Evolutionary conservation across 1,140 invertebrate species (phyloP).

Genomic region (Leptoteleia sp.): DNA sequence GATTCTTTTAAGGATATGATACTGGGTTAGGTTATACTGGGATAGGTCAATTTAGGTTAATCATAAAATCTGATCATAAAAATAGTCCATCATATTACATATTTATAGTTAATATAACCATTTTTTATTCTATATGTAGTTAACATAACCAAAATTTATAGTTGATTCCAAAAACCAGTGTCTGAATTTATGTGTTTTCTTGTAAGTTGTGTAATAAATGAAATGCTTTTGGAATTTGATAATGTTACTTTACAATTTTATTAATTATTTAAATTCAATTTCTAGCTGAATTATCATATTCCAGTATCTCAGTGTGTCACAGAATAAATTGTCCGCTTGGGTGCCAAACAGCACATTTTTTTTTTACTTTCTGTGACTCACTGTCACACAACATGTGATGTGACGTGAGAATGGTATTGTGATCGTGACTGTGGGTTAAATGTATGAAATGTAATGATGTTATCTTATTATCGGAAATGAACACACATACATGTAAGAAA

Average conservation of each 20-base stretch:
- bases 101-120: no score
- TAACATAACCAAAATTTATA: no score
- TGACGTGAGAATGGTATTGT: slow-evolving; percentile 30
- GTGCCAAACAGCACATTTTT: slow-evolving; percentile 15
- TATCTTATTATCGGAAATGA: slow-evolving; percentile 60
- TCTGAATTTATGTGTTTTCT: no score
- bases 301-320: slow-evolving; percentile 15
- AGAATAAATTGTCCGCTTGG: slow-evolving; percentile 7
- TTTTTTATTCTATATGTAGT: no score
- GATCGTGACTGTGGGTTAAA: slow-evolving; percentile 38
- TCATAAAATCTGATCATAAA: no score
- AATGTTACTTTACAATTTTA: slow-evolving; percentile 7
- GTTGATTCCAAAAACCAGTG: no score
- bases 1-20: no score
- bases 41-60: no score
- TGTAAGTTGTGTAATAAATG: no score
- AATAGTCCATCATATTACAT: no score
- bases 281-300: slow-evolving; percentile 15
- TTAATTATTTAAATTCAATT: slow-evolving; percentile 9
- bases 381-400: slow-evolving; percentile 5
- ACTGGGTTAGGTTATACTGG: no score
- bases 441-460: slow-evolving; percentile 60
- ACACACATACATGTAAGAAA: slow-evolving; percentile 63
- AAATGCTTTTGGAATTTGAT: slow-evolving; percentile 29
- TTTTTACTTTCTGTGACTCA: slow-evolving; percentile 27